Evolutionary conservation across 2,797 vertebrate species (phyloP).

Genomic region (Yasuhikotakia modesta): DNA sequence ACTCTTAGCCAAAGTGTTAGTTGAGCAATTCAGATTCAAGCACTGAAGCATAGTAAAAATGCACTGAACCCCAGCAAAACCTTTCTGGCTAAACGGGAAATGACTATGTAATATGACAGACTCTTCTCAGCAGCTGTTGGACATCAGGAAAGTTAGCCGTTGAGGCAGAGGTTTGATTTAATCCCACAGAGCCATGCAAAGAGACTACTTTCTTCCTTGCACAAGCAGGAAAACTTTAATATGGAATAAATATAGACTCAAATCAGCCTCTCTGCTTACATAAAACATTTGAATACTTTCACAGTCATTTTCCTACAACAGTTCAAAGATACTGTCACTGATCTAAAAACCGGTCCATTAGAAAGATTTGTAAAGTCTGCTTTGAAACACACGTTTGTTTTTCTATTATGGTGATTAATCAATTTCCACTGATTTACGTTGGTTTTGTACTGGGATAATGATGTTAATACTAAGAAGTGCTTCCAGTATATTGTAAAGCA

Average conservation of each 20-base stretch:
- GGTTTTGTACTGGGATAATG: no score
- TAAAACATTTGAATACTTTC: conserved; percentile 26
- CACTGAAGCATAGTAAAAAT: background rate
- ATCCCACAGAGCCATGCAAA: background rate
- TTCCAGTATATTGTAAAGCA: background rate
- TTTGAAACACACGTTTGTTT: no score
- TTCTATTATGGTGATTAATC: no score
- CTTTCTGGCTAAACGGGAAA: background rate
- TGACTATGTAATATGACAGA: background rate
- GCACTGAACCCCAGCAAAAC: background rate
- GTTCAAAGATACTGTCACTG: background rate
- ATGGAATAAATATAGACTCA: conserved; percentile 3
- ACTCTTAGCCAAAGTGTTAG: background rate
- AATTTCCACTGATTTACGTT: no score
- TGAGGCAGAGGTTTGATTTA: background rate
- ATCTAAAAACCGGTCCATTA: no score
- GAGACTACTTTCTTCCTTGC: conserved; percentile 6
- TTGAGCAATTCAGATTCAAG: background rate
- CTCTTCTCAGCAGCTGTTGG: background rate
- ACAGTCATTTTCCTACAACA: conserved; percentile 18
- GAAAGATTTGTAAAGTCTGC: no score
- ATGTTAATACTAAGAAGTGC: background rate
- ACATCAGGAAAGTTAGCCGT: background rate
- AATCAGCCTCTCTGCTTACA: conserved; percentile 11
- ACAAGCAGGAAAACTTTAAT: conserved; percentile 11